These are phyloP conservation scores for Varanus komodoensis DNA, from an alignment of 2,113 vertebrate genomes.

Conservation along the genomic window DNA sequence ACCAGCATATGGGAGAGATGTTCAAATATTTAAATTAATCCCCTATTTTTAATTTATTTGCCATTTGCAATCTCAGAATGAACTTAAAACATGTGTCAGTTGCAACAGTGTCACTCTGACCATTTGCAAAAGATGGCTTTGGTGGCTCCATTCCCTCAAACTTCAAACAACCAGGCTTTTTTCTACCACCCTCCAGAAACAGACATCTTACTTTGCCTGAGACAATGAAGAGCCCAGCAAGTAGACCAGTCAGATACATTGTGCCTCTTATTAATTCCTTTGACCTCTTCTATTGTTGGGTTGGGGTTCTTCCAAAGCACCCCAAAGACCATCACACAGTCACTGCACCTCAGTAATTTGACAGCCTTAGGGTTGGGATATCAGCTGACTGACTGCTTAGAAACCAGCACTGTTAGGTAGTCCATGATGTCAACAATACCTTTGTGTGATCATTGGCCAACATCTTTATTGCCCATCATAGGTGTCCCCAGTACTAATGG, in stretches of 20 bases:
- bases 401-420: neutral
- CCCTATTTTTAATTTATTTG: neutral
- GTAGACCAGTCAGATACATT: neutral
- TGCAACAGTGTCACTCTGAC: neutral
- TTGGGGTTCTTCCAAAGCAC: neutral
- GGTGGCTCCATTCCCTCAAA: neutral
- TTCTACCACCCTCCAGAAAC: neutral
- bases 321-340: neutral
- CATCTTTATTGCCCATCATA: neutral
- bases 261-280: neutral
- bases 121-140: neutral
- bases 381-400: neutral
- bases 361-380: neutral
- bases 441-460: neutral
- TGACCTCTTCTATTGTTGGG: neutral
- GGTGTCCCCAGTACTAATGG: neutral
- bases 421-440: neutral
- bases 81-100: accelerated
- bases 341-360: neutral
- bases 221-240: neutral
- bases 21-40: neutral
- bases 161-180: neutral
- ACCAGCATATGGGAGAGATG: neutral
- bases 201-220: neutral
- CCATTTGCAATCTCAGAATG: neutral